Evolutionary conservation across 2,797 vertebrate species (phyloP).

Genomic region (Labeo calbasu): DNA sequence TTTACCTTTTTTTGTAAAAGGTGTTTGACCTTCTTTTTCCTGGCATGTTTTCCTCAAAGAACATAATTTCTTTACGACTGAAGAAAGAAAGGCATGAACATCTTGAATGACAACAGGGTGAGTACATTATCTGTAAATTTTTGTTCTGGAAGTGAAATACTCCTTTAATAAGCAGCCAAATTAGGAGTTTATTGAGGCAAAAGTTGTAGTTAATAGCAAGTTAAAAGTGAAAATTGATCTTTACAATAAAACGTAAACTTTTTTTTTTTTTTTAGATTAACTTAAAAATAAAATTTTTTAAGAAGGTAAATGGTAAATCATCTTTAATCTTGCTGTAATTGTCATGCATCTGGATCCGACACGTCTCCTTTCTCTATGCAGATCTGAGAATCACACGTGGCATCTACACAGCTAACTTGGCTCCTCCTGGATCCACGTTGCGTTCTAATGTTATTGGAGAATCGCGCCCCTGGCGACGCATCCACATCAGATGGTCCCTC

Average conservation of each 20-base stretch:
- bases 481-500: slow-evolving; percentile 72
- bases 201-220: too few relatives aligned
- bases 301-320: neutral
- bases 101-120: too few relatives aligned
- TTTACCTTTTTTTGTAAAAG: too few relatives aligned
- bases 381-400: neutral
- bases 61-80: too few relatives aligned
- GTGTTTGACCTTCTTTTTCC: too few relatives aligned
- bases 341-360: neutral
- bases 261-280: neutral
- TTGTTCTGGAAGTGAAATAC: too few relatives aligned
- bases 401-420: slow-evolving; percentile 4
- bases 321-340: neutral
- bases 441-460: slow-evolving; percentile 41
- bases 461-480: slow-evolving; percentile 59
- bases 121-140: too few relatives aligned
- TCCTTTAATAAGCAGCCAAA: too few relatives aligned
- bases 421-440: neutral
- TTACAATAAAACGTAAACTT: neutral
- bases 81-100: too few relatives aligned
- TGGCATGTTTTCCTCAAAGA: too few relatives aligned
- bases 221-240: neutral
- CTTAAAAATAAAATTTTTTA: neutral
- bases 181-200: too few relatives aligned
- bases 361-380: neutral